Evolutionary conservation across 2,888 invertebrate species (phyloP), one percentile per base, ranked within the genome.

Genomic region (Hetaerina titia): DNA sequence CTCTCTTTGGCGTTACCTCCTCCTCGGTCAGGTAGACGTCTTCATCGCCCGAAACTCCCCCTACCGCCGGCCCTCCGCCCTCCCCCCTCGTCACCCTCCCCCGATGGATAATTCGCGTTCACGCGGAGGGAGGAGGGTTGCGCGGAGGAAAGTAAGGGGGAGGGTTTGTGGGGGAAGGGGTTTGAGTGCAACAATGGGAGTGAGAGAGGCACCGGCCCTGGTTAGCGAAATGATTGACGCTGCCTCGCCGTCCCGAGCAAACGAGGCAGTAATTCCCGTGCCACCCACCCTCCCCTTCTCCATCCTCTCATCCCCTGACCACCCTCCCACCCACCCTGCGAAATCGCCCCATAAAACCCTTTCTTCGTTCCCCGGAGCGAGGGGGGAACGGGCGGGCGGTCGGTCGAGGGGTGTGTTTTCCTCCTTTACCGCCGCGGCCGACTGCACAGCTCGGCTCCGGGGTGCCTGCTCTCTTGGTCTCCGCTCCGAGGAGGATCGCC

Each of bases 191-290:
- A 81, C 81, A 81, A 31, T 81, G 81, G 81, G 31, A 81, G 81
- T 15, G 25, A 5, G 81, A 31, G 81, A 31, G 69, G 69, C 69
- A 9, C 22, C 22, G 69, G 90, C 64, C 15, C 92, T 92, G 56
- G 69, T 92, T 92, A 92, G 74, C 57, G 92, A 92, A 92, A 92
- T 92, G 92, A 92, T 92, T 92, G 92, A 92, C 74, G 92, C 92
- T 19, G 45, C 63, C 64, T 92, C n/a, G n/a, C 69, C 69, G 22
- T 63, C 74, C 69, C 64, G 9, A 2, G 57, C 56, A 69, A 25
- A 74, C 92, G 69, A 69, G 63, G 64, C 64, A 64, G 90, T 90
- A 92, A 90, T 90, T 90, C 63, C 90, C 60, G 64, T 90, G 15
- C 64, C 90, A 31, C 56, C 64, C 31, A 1, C 69, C 57, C 31